Base-by-base conservation (phyloP, 2,797 vertebrate genomes). In the Argya squamiceps region DNA sequence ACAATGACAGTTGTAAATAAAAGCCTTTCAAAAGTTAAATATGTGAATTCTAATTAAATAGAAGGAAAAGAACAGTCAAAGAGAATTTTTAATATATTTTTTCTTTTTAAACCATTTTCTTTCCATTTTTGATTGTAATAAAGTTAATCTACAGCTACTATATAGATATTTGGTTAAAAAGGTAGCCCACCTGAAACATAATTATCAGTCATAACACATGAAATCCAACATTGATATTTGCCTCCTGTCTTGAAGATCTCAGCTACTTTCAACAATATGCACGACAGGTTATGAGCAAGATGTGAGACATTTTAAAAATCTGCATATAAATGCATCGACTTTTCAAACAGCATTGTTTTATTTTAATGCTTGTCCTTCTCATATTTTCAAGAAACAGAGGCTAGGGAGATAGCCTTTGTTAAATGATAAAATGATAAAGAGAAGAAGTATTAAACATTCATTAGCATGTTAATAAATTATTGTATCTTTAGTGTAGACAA, bases 371-470 rank as follows among this genome's bases (percentile, higher is more conserved):
- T 93, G 24, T 71, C 56, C 43, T 84, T 62, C 64, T 80, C 43
- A 14, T 53, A 65, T 65, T 92, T 93, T 73, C 22, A 79, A 62
- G 53, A 78, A 70, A 49, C 10, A 11, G 15, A 39, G 11, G 41
- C 55, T 90, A 86, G 80, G 32, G n/a, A 69, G 15, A 60, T 11
- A 63, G 41, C 76, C 91, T 76, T 58, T 34, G 22, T 36, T 26
- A 58, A 58, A 24, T 24, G 23, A 88, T 22, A 47, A 88, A 96
- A 93, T 4, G 4, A 56, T 80, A 92, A 43, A 65, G 87, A 69
- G 12, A 76, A 85, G 39, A 15, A 62, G 17, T 91, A 97, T 97
- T 91, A 96, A 97, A 97, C 88, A 95, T 96, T 95, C 94, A 97
- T 94, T 89, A 79, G 70, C 41, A 43, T 78, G 76, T 96, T 95